Base-by-base conservation (phyloP, 2,888 invertebrate species). In the Athetis lepigone region DNA sequence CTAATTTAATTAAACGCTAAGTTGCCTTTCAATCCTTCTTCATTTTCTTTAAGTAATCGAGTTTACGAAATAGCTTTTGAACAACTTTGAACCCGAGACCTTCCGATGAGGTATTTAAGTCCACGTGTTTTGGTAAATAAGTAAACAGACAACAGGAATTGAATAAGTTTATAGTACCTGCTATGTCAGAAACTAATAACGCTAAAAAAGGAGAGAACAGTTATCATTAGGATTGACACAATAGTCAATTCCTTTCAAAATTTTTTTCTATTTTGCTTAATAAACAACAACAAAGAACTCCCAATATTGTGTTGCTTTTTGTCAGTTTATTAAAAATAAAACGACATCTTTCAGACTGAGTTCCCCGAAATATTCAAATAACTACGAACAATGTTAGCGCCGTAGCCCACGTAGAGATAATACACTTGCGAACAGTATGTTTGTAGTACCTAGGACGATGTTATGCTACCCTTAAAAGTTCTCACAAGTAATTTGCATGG, bases 401-500 rank as follows among this genome's bases (percentile, higher is more conserved):
- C 54, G 36, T 18, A 59, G 33, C 37, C 40, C 58, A 47, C 50
- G 57, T 60, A 46, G 42, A 69, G 61, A 70, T 76, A 76, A 70
- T 67, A 62, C 39, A 70, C 70, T 76, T 70, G 51, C 55, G 13
- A 73, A 73, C 73, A 70, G 57, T 72, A 57, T 68, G 64, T 68
- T 73, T 62, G 60, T 37, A 74, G 63, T 50, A 61, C 47, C 59
- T 70, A 59, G 70, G 64, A 63, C 56, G 23, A 13, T 67, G 58
- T 69, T 70, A 68, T 65, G 63, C 72, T 79, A 62, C 63, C 75
- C 77, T 77, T 74, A 85, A 84, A 81, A 77, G 69, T 81, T 80
- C 71, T 62, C 66, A 51, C 75, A 80, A 85, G 83, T 80, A 81
- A 89, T 89, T 89, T 88, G 85, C 88, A 89, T 88, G 84, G 84